Percentiles rank a stretch among this genome's conserved stretches.
These are phyloP conservation scores for Fissipunctia ypsillon DNA, from an alignment of 2,888 invertebrate species.

Conservation along the genomic window DNA sequence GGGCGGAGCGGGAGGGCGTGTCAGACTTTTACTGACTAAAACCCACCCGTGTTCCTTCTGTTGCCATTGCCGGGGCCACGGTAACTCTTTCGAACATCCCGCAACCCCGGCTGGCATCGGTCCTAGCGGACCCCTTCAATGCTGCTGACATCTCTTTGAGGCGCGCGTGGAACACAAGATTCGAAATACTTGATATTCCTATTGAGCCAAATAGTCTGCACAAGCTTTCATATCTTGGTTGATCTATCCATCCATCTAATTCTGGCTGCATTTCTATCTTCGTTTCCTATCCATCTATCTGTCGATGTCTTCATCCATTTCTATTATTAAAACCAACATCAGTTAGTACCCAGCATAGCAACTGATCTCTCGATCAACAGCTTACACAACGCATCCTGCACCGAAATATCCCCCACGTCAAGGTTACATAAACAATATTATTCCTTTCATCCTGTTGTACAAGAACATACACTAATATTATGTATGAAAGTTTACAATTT, in stretches of 20 bases:
- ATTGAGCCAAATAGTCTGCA: background rate
- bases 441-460: slow-evolving; percentile 37
- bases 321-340: slow-evolving; percentile 18
- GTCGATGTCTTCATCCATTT: slow-evolving; percentile 16
- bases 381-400: slow-evolving; percentile 50
- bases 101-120: no score
- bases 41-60: no score
- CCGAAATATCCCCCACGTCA: slow-evolving; percentile 36
- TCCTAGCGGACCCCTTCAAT: no score
- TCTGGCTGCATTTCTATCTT: background rate
- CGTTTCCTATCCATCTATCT: background rate
- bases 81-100: no score
- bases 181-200: background rate
- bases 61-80: no score
- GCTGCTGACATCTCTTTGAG: no score
- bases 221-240: background rate
- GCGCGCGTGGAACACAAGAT: no score
- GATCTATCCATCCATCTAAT: background rate
- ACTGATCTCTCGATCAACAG: slow-evolving; percentile 19
- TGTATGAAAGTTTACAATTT: slow-evolving; percentile 27
- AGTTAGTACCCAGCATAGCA: slow-evolving; percentile 10
- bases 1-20: no score
- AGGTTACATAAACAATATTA: slow-evolving; percentile 48
- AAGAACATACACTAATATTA: slow-evolving; percentile 37
- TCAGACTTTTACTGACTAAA: no score